Evolutionary conservation across 2,113 vertebrate genomes (phyloP), one percentile per base, ranked within the genome.

Genomic region (Columba livia): DNA sequence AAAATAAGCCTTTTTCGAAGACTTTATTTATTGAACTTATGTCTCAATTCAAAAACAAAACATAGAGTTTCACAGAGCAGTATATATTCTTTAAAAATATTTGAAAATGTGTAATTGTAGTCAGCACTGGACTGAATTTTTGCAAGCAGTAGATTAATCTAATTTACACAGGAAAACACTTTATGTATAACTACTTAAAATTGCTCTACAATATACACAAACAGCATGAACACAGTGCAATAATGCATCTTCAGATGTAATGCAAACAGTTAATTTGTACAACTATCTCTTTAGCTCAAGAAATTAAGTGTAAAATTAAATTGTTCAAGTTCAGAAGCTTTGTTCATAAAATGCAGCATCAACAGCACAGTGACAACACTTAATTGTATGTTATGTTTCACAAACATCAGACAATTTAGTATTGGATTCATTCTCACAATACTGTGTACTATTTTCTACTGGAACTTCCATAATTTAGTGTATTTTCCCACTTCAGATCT

Each of bases 281-380:
- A 86, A 32, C 28, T 75, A 44, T 58, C 50, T 78, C 31, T 92
- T 86, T 88, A 84, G 29, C 51, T 65, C 64, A 90, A 88, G 67
- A 89, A 96, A 94, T 91, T 83, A 88, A 72, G 70, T 42, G 11
- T 44, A 92, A 81, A 92, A 90, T 93, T 85, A 57, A 78, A 50
- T 78, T 86, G 25, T 77, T 95, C n/a, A 23, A 67, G 82, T 74
- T 83, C 51, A 94, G 48, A 96, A 86, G 56, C 44, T 88, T 89
- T 80, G 54, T 34, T 78, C 50, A 40, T 56, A 64, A 73, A 78
- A 69, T 47, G 29, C 12, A 85, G 13, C 23, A 70, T 58, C 74
- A 83, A 58, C 62, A 70, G 8, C 32, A 88, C n/a, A 48, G 47
- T 81, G 50, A 79, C 36, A 88, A 54, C 10, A 56, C 51, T 40